Evolutionary conservation across 2,797 vertebrate species (phyloP).

Genomic region (Gephyroberyx darwinii): DNA sequence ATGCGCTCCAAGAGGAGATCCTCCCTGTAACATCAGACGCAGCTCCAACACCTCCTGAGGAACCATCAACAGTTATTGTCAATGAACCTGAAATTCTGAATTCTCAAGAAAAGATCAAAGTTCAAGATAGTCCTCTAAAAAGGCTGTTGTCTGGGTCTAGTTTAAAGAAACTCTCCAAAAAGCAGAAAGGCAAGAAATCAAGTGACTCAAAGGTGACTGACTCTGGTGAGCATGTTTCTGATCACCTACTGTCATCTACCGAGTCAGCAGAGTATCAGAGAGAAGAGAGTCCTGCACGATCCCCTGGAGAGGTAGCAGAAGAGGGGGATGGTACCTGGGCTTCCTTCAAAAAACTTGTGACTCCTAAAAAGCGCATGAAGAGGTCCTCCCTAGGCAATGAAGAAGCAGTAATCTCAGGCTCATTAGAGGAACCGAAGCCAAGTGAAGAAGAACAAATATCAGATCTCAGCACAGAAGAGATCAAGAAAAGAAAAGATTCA

Average conservation of each 20-base stretch:
- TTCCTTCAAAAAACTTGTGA: conserved; percentile 93
- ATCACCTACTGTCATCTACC: conserved; percentile 70
- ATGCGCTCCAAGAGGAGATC: conserved; percentile 40
- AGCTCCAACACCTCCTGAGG: conserved; percentile 49
- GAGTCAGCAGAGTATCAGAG: conserved; percentile 82
- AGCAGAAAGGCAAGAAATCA: conserved; percentile 83
- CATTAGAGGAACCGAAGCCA: conserved; percentile 79
- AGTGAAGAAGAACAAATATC: conserved; percentile 79
- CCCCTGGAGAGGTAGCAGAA: conserved; percentile 78
- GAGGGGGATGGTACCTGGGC: conserved; percentile 88
- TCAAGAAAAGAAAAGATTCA: conserved; percentile 89
- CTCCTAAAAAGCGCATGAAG: conserved; percentile 86
- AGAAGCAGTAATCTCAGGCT: conserved; percentile 62
- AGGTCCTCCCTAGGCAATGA: conserved; percentile 72
- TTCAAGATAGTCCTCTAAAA: conserved; percentile 90
- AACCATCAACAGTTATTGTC: conserved; percentile 40
- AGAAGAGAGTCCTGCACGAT: conserved; percentile 81
- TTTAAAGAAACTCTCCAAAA: conserved; percentile 88
- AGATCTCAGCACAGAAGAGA: conserved; percentile 84
- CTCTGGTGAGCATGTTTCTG: conserved; percentile 66
- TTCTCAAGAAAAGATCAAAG: conserved; percentile 85
- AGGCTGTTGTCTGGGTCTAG: conserved; percentile 86
- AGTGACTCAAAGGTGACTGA: conserved; percentile 79
- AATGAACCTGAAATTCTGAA: conserved; percentile 80
- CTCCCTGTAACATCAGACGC: conserved; percentile 25